These are phyloP conservation scores for Caracal caracal DNA, from an alignment of 2,113 vertebrate species.

Conservation along the genomic window DNA sequence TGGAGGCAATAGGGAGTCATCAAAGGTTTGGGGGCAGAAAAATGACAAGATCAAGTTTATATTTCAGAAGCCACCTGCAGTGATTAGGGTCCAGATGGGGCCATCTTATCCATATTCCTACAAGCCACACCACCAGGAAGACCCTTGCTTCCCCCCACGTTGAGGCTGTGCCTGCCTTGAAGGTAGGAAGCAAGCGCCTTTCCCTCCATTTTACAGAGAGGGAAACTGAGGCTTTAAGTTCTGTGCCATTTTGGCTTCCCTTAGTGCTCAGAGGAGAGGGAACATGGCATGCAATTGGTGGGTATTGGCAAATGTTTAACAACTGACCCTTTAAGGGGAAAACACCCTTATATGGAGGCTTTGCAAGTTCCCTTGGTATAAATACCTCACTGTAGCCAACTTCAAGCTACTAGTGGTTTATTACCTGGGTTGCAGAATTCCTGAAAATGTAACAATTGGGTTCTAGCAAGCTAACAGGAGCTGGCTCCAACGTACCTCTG, in stretches of 20 bases:
- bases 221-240: background rate
- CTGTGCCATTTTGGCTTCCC: background rate
- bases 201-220: background rate
- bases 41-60: background rate
- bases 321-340: background rate
- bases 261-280: background rate
- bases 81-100: background rate
- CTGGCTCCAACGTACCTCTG: background rate
- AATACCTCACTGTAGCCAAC: background rate
- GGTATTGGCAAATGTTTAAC: background rate
- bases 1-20: background rate
- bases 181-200: accelerated
- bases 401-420: background rate
- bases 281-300: accelerated
- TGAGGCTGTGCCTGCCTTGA: background rate
- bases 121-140: too few relatives aligned
- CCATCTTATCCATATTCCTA: background rate
- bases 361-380: background rate
- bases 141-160: background rate
- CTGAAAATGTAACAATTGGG: background rate
- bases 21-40: background rate
- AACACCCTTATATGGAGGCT: background rate
- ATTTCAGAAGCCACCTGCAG: background rate
- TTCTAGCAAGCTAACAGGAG: background rate
- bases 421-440: background rate